Evolutionary conservation across 2,888 invertebrate genomes (phyloP), one percentile per base, ranked within the genome.

Genomic region (Ichneumon xanthorius): DNA sequence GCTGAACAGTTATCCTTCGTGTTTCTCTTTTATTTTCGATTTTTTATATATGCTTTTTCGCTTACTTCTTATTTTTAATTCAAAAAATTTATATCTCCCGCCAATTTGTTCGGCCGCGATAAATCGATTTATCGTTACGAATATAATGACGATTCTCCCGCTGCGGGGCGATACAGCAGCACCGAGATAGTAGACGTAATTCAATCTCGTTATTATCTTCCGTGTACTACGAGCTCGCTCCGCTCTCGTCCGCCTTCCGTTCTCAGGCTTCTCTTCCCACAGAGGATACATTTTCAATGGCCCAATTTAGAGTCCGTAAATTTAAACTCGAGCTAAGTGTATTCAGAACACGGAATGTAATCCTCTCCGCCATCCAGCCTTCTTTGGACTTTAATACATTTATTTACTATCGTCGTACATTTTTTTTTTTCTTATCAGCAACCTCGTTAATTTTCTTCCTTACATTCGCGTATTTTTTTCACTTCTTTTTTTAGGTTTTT

Each of bases 141-240:
- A 73, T 67, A 67, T 73, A 67, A 67, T 26, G 22, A 75, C 58
- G 65, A 75, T 73, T 79, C 50, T 40, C 37, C 58, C 65, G 45
- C 48, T 63, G 30, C 30, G 9, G 30, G 9, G 19, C 45, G 48
- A 63, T 63, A 33, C 67, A 33, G 14, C 37, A 65, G n/a, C 19
- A 0, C 2, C 37, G 67, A 67, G 67, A 37, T n/a, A 40, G 67
- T 19, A 30, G 45, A n/a, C 33, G 79, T 68, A 53, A 84, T 75
- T 80, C 75, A 55, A 80, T 70, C 73, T 63, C 48, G 70, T 84
- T 70, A 84, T 84, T 79, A 84, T 68, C 58, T 73, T 79, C 63
- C 58, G 63, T 55, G 45, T 70, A 75, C 48, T 58, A 78, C 58
- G 70, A 70, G 53, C 50, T 50, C 22, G 22, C 26, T 22, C 7